phyloP scores from a whole-genome alignment of 2,113 vertebrate species.

The Salvelinus fontinalis region DNA sequence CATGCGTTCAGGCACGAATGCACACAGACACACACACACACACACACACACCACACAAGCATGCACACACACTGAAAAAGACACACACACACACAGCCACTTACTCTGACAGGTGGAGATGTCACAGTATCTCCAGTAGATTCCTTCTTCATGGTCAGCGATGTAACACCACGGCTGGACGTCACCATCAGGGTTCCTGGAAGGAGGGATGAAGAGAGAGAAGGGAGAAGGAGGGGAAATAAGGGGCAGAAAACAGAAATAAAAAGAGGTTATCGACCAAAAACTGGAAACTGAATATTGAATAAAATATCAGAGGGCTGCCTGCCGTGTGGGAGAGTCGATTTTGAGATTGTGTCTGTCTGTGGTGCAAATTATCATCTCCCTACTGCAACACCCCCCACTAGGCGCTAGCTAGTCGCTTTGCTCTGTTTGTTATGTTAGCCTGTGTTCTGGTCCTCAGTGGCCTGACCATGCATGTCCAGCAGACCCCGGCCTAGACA shows the following conservation, averaged over 20 bases:
- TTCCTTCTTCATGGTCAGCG: slow-evolving; percentile 88
- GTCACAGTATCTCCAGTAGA: slow-evolving; percentile 97
- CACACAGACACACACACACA: not conserved
- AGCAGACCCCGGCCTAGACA: slow-evolving; percentile 32
- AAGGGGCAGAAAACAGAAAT: slow-evolving; percentile 24
- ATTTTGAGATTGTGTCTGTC: slow-evolving; percentile 20
- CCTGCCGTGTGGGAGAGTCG: too few relatives aligned
- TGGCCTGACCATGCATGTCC: slow-evolving; percentile 40
- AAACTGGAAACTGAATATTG: slow-evolving; percentile 22
- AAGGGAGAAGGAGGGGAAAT: not conserved
- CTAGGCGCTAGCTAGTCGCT: not conserved
- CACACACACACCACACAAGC: slow-evolving; percentile 6
- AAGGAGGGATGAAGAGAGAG: slow-evolving; percentile 19
- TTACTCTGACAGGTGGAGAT: slow-evolving; percentile 94
- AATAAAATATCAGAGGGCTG: slow-evolving; percentile 20
- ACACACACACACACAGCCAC: slow-evolving; percentile 39
- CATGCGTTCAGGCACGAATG: not conserved
- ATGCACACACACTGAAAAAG: not conserved
- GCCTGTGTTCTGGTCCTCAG: slow-evolving; percentile 20
- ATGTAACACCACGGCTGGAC: slow-evolving; percentile 97
- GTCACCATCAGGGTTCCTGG: slow-evolving; percentile 93
- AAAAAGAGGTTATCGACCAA: slow-evolving; percentile 12
- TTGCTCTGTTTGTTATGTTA: slow-evolving; percentile 23
- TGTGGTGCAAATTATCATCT: slow-evolving; percentile 40
- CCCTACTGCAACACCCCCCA: not conserved